Base-by-base conservation (phyloP, 2,797 vertebrate species). In the Pseudomugil tenellus region DNA sequence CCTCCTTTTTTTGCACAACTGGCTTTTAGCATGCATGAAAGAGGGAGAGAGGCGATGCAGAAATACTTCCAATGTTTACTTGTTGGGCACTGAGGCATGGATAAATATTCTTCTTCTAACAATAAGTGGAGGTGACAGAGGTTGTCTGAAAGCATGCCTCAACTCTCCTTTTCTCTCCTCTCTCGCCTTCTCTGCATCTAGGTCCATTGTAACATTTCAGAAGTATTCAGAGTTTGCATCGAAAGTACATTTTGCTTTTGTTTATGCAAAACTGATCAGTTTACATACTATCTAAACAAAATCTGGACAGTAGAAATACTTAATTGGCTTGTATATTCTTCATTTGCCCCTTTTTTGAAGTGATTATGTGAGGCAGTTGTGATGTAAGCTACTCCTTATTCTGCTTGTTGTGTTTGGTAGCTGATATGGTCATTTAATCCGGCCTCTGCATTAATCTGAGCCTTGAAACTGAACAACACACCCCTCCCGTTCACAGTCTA, bases 71-170 rank as follows among this genome's bases (percentile, higher is more conserved):
- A 76, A 6, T 87, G 83, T 91, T 89, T 89, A 88, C 63, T 68
- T 84, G 83, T 84, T 76, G 79, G 56, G 69, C 84, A 84, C 61
- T 83, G 86, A 91, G 69, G 89, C 87, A 71, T 89, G 79, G 62
- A 88, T 89, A 84, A 87, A 91, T 90, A 91, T 91, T 89, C 84
- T 57, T 52, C 80, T 81, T 76, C 75, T 84, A 83, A 88, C 86
- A 81, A 76, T 92, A 90, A 90, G 83, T 88, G 67, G 86, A 87
- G 80, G 75, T 82, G 91, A 91, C 90, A 89, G 89, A 81, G 76
- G 84, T 88, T 83, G 82, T 77, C 78, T 82, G 77, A 84, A 79
- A 85, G 72, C 53, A n/a, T 62, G 29, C 32, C 61, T 63, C 75
- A 21, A 21, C 65, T 71, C 63, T n/a, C 54, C 43, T 65, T 57